phyloP scores from a whole-genome alignment of 1,140 invertebrate genomes.

The Stegodyphus mimosarum region DNA sequence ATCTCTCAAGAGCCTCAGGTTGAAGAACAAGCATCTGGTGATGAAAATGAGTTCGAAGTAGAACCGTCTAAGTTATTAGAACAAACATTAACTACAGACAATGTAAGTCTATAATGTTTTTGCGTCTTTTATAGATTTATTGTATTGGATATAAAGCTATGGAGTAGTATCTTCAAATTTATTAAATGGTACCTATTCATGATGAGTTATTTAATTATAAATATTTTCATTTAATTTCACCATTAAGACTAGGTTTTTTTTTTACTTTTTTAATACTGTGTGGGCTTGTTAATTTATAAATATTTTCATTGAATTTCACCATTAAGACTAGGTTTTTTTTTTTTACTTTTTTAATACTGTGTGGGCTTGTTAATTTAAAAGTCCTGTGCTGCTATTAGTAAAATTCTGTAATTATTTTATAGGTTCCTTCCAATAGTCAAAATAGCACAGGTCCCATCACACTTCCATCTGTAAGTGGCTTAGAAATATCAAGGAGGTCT shows the following conservation, averaged over 20 bases:
- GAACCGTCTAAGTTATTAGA: conserved; percentile 55
- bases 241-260: neutral
- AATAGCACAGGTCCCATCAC: conserved; percentile 52
- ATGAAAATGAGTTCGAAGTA: conserved; percentile 48
- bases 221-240: neutral
- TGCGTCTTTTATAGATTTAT: neutral
- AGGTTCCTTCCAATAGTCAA: conserved; percentile 60
- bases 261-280: too few species aligned
- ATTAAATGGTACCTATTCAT: neutral
- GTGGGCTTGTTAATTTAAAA: too few species aligned
- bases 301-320: neutral
- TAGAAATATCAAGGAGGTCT: conserved; percentile 58
- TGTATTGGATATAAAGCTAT: neutral
- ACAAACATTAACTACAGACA: conserved; percentile 57
- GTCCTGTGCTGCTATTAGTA: neutral
- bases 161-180: neutral
- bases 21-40: conserved; percentile 25
- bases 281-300: neutral
- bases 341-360: too few species aligned
- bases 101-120: conserved; percentile 35
- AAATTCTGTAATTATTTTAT: neutral
- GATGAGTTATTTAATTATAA: too few species aligned
- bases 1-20: conserved; percentile 39
- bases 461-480: conserved; percentile 59
- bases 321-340: neutral